A percentile compares a stretch with the other conserved stretches of the same genome.
Evolutionary conservation across 2,888 invertebrate genomes (phyloP).

Genomic region (Caradrina clavipalpis): DNA sequence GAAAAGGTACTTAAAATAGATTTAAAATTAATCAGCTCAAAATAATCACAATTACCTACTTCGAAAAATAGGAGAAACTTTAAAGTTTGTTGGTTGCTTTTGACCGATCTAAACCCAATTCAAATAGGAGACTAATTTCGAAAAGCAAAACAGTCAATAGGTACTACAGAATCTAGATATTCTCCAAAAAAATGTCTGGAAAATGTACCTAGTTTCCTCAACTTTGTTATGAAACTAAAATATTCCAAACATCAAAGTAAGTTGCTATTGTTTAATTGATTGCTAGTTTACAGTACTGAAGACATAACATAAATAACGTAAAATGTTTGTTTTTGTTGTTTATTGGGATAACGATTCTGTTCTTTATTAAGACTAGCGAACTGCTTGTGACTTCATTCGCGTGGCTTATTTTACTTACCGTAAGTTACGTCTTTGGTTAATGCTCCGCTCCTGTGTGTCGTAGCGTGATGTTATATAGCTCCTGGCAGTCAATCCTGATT

Average conservation of each 20-base stretch:
- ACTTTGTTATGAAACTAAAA: conserved; percentile 23
- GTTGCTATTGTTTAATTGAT: conserved; percentile 59
- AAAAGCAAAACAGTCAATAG: not conserved
- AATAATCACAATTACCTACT: too few species aligned
- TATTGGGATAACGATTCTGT: conserved; percentile 41
- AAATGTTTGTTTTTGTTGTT: conserved; percentile 45
- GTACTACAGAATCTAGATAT: not conserved
- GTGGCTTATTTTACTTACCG: too few species aligned
- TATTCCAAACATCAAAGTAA: conserved; percentile 58
- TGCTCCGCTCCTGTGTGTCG: too few species aligned
- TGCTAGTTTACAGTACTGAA: conserved; percentile 46
- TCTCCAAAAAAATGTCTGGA: conserved; percentile 22
- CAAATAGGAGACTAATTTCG: conserved; percentile 14
- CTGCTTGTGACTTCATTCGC: too few species aligned
- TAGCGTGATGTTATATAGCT: too few species aligned
- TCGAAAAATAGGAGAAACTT: too few species aligned
- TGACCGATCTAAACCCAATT: too few species aligned
- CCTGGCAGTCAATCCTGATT: too few species aligned
- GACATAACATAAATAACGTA: conserved; percentile 49
- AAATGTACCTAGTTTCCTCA: conserved; percentile 7
- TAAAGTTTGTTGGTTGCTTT: too few species aligned
- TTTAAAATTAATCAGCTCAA: too few species aligned
- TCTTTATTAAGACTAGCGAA: conserved; percentile 27
- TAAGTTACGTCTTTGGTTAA: too few species aligned
- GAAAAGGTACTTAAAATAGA: too few species aligned